These are phyloP conservation scores for Sarcoramphus papa DNA, from an alignment of 2,797 vertebrate species.

Conservation along the genomic window DNA sequence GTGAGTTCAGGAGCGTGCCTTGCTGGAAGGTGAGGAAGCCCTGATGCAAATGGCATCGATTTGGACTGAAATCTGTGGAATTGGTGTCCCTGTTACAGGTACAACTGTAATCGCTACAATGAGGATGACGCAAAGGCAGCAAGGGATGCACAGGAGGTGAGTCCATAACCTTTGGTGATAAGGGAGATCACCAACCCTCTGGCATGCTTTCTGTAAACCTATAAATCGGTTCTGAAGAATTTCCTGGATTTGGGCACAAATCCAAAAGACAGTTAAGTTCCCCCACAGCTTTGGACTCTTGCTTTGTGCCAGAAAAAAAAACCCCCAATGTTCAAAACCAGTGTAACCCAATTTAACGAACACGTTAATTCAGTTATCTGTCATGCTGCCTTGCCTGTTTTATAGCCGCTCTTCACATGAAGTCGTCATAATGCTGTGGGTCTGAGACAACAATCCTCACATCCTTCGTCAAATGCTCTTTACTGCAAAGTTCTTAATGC, in stretches of 20 bases:
- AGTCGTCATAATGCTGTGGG: background rate
- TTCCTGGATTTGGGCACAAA: background rate
- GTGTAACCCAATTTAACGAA: background rate
- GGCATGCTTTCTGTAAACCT: background rate
- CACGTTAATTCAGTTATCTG: background rate
- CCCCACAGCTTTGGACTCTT: background rate
- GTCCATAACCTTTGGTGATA: conserved; percentile 28
- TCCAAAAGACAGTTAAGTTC: background rate
- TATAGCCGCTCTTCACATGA: background rate
- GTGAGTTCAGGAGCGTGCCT: conserved; percentile 72
- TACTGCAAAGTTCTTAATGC: background rate
- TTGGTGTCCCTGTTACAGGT: conserved; percentile 78
- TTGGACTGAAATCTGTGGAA: conserved; percentile 36
- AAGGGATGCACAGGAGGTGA: conserved; percentile 97
- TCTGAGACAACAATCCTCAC: background rate
- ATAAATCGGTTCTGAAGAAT: background rate
- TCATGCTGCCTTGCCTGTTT: background rate
- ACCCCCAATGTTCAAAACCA: background rate
- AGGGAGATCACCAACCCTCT: background rate
- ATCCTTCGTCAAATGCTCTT: background rate
- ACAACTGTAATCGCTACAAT: conserved; percentile 99
- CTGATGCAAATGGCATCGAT: background rate
- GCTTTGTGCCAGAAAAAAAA: background rate
- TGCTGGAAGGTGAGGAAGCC: background rate
- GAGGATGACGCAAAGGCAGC: conserved; percentile 99